These are phyloP conservation scores for Anas platyrhynchos DNA, from an alignment of 2,113 vertebrate genomes.

Conservation along the genomic window DNA sequence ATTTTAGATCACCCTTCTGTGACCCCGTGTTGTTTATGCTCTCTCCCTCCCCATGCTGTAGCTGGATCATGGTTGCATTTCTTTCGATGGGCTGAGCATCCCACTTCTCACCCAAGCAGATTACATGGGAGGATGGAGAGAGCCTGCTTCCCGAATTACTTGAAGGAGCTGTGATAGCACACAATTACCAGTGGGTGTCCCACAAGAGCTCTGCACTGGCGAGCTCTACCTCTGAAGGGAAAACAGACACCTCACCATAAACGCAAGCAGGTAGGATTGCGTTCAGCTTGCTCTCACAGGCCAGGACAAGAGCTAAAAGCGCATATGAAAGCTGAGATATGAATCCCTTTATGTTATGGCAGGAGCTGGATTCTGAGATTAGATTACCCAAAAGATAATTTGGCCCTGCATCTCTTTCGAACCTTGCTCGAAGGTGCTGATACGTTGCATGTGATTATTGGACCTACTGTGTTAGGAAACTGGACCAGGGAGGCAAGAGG, in stretches of 20 bases:
- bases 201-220: neutral
- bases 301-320: neutral
- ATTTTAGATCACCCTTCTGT: neutral
- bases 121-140: neutral
- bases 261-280: fast-evolving
- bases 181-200: neutral
- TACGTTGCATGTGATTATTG: neutral
- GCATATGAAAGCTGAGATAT: neutral
- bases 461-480: neutral
- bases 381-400: neutral
- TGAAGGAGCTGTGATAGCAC: neutral
- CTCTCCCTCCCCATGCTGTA: neutral
- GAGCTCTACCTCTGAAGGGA: neutral
- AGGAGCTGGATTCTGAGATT: neutral
- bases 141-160: neutral
- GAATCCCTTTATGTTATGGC: neutral
- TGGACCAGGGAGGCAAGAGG: neutral
- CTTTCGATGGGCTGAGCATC: neutral
- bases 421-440: neutral
- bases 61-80: neutral
- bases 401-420: neutral
- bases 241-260: fast-evolving
- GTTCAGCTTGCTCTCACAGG: neutral
- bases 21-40: neutral
- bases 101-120: neutral